Base-by-base conservation (phyloP, 2,113 vertebrate species). In the Channa argus region DNA sequence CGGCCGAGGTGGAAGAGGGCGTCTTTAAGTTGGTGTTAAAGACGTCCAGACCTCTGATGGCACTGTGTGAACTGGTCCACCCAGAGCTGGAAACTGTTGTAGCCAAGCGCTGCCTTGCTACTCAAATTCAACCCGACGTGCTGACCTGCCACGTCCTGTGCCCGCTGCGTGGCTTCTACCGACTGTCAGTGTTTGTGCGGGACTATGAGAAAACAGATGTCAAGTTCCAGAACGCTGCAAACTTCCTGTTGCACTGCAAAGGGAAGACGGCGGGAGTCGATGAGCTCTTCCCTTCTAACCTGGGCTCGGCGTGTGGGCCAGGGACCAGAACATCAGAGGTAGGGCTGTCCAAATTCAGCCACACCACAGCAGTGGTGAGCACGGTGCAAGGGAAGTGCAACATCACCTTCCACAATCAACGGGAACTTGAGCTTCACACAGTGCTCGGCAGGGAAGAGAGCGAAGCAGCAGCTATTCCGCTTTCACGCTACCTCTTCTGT, bases 381-480 rank as follows among this genome's bases (percentile, higher is more conserved):
- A 93, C 92, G 44, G 90, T 91, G 15, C 88, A 94, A 36, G 95
- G 95, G 1, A 93, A 92, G 64, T 95, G 95, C 67, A 95, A 94
- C 79, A 92, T 96, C 82, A 95, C 94, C 65, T 96, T 95, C 74
- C 87, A 91, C 45, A 62, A 77, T 0, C 67, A 85, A 5, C 15
- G 59, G 0, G 86, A 67, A 0, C 0, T 92, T 0, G 84, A 94
- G 71, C 83, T 95, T 15, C 88, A 90, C 0, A 33, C 91, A 1
- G 81, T 86, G 44, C 80, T 91, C 33, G 87, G 84, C 43, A 79
- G 88, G 61, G 92, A 91, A 14, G 90, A 67, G 56, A 75, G 43
- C 0, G 5, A 85, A 62, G 50, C 80, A 3, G 34, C 66, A 0
- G 71, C 74, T 8, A 58, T 83, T 56, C 88, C 93, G 0, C 80